A percentile compares a stretch with the other conserved stretches of the same genome.
Conservation (phyloP, 2,888 invertebrate genomes). For the Sesamia inferens region DNA sequence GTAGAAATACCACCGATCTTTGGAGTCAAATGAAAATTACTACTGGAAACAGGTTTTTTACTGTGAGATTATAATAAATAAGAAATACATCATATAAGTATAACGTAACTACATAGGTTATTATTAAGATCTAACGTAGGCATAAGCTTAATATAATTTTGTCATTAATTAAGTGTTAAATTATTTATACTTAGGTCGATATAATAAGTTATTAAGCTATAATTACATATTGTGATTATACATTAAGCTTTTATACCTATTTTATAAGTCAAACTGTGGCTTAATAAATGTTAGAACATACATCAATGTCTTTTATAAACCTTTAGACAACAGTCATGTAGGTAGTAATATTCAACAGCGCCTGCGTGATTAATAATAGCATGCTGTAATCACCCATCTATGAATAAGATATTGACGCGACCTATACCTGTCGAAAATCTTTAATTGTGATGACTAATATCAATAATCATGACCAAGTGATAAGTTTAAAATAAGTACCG, state of each 20-base stretch:
- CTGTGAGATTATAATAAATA: constrained; percentile 57
- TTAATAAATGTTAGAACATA: constrained; percentile 53
- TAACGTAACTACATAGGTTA: constrained; percentile 12
- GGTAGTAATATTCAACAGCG: not conserved
- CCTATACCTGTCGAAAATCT: too few species aligned
- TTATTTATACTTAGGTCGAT: constrained; percentile 68
- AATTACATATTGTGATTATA: constrained; percentile 55
- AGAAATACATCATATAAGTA: constrained; percentile 25
- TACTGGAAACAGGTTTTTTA: constrained; percentile 30
- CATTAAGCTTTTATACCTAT: constrained; percentile 54
- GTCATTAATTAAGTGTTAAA: constrained; percentile 73
- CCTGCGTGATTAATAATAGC: constrained; percentile 13
- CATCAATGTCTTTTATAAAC: not conserved
- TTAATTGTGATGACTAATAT: not conserved
- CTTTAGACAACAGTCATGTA: too few species aligned
- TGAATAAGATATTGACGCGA: not conserved
- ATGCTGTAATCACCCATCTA: not conserved
- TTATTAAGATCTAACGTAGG: constrained; percentile 12
- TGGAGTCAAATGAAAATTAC: constrained; percentile 9
- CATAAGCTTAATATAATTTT: constrained; percentile 31
- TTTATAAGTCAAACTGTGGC: constrained; percentile 48
- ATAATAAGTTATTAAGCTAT: constrained; percentile 37
- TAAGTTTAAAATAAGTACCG: not conserved
- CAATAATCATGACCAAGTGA: not conserved
- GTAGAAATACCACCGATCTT: constrained; percentile 15